Base-by-base conservation (phyloP, 1,140 invertebrate genomes). In the Scaptomyza graminum region DNA sequence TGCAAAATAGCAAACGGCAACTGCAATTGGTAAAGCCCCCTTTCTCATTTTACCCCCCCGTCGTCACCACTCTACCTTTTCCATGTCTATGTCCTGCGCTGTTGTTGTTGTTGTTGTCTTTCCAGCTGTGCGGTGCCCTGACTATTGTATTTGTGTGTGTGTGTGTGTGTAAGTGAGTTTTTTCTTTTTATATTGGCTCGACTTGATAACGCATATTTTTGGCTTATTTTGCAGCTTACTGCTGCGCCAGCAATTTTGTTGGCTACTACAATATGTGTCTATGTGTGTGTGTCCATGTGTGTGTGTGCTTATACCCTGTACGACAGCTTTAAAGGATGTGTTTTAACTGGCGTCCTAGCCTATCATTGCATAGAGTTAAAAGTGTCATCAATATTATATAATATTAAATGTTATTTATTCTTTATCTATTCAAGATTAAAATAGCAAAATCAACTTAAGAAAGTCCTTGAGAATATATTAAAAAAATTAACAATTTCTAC, bases 121-220 rank as follows among this genome's bases (percentile, higher is more conserved):
- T 80, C 78, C 79, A 79, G 77, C 74, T 79, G 77, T 77, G 74
- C 56, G 52, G 28, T 34, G 37, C 1, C 59, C 49, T 37, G 34
- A 41, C 59, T 49, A 44, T 41, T 54, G 39, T 73, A 31, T 56
- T 5, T 47, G 49, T 60, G 22, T 66, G 28, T 63, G 51, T 59
- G 31, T 22, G 46, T 31, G 47, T 39, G 15, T 25, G 54, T 62
- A 47, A 7, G 65, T 50, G 44, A 2, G 6, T 34, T 61, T 61
- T 72, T 50, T 72, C 74, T 87, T 78, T 81, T 82, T 82, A 78
- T 87, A 82, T 87, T 82, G 82, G 82, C 81, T 68, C 57, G 78
- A 64, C 80, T 83, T 84, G 80, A 83, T 84, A 84, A 84, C 80
- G 82, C 82, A 87, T 87, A 87, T 82, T 87, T 87, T 87, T 87